phyloP scores from a whole-genome alignment of 2,797 vertebrate genomes.

The Tachyglossus aculeatus region DNA sequence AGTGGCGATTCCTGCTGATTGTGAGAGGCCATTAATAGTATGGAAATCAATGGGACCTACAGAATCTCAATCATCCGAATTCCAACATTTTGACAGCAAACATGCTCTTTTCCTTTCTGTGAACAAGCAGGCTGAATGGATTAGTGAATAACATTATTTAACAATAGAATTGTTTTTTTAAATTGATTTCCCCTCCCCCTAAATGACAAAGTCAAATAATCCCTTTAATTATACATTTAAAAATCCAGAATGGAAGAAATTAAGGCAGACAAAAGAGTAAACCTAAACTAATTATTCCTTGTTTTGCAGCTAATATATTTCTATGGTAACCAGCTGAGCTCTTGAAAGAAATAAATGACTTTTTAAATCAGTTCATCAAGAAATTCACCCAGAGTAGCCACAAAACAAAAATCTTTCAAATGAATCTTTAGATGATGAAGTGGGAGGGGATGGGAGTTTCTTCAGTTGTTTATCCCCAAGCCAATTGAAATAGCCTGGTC shows the following conservation, averaged over 20 bases:
- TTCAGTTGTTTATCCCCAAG: conserved; percentile 37
- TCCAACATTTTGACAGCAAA: conserved; percentile 24
- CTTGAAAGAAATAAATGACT: conserved; percentile 35
- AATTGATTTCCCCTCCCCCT: conserved; percentile 60
- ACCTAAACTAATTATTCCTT: conserved; percentile 67
- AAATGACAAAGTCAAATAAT: conserved; percentile 65
- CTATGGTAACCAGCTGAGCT: conserved; percentile 56
- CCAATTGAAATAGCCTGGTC: conserved; percentile 35
- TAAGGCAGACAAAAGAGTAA: conserved; percentile 66
- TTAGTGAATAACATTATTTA: conserved; percentile 69
- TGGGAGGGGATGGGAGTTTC: conserved; percentile 25
- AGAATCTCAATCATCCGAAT: conserved; percentile 29
- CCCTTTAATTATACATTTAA: conserved; percentile 73
- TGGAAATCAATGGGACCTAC: not conserved
- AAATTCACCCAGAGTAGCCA: conserved; percentile 54
- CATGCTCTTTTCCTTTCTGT: conserved; percentile 55
- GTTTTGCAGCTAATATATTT: conserved; percentile 58
- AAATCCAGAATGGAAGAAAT: conserved; percentile 72
- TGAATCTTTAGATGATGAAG: conserved; percentile 45
- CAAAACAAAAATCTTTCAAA: conserved; percentile 48
- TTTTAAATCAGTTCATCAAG: conserved; percentile 49
- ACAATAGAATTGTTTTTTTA: conserved; percentile 71
- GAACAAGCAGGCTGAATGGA: conserved; percentile 69
- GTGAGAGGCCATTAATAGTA: conserved; percentile 2
- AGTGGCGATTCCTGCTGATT: not conserved